Conservation (phyloP, 2,797 vertebrate genomes). For the Silurus lanzhouensis region DNA sequence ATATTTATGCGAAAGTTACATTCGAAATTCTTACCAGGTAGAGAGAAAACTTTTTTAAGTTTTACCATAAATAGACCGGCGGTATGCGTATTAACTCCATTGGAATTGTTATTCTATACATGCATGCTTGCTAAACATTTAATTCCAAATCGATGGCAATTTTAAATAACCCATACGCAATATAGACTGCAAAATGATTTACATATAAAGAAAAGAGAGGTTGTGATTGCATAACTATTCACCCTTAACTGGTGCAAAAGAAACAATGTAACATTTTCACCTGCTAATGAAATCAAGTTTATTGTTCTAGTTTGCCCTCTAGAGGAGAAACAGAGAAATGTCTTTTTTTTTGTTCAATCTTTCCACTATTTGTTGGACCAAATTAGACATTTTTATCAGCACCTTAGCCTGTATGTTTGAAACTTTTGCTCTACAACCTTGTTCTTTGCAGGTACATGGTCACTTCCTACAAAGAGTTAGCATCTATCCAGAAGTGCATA, state of each 20-base stretch:
- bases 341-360: background rate
- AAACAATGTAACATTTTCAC: background rate
- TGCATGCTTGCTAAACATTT: background rate
- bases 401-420: background rate
- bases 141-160: background rate
- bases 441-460: background rate
- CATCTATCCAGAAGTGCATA: background rate
- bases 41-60: no score
- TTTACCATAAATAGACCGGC: no score
- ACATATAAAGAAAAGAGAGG: background rate
- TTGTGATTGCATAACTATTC: background rate
- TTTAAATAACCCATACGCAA: background rate
- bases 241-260: background rate
- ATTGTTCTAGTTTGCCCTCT: slow-evolving; percentile 12
- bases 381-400: background rate
- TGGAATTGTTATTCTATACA: background rate
- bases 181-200: background rate
- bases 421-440: background rate
- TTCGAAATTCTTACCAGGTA: background rate
- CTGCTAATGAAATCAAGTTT: background rate
- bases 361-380: background rate
- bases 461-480: background rate
- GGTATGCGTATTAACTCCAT: background rate
- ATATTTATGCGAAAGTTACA: background rate
- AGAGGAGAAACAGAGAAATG: background rate